A percentile compares a stretch with the other conserved stretches of the same genome.
phyloP scores from a whole-genome alignment of 2,888 invertebrate genomes.

The Orthosia incerta region DNA sequence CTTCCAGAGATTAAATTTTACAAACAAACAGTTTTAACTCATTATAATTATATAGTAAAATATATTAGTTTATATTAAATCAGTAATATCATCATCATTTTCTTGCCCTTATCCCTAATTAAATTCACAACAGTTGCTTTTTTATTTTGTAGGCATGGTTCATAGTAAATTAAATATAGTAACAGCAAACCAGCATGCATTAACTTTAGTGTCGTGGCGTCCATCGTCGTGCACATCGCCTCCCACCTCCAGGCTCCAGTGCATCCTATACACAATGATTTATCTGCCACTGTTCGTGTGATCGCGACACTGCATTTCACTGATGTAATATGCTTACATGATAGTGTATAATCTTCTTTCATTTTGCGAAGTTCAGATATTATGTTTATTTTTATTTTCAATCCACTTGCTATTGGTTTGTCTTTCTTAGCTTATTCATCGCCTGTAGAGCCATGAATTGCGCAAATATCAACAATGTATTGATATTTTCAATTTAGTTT shows the following conservation, averaged over 20 bases:
- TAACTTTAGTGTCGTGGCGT: not conserved
- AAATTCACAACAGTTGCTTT: not conserved
- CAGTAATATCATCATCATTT: not conserved
- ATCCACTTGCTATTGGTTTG: not conserved
- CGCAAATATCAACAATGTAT: too few species aligned
- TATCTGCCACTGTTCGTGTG: not conserved
- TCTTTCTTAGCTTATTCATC: not conserved
- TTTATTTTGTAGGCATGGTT: not conserved
- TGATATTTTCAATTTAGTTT: too few species aligned
- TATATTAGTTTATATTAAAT: too few species aligned
- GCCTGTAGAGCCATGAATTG: too few species aligned
- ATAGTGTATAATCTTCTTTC: not conserved
- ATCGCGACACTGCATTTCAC: not conserved
- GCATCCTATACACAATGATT: not conserved
- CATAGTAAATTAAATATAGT: not conserved
- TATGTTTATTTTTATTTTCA: not conserved
- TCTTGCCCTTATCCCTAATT: not conserved
- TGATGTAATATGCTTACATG: not conserved
- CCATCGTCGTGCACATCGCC: slow-evolving; percentile 29
- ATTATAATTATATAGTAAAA: too few species aligned
- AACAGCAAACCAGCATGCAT: not conserved
- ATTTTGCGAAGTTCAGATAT: not conserved
- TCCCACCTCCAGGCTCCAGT: slow-evolving; percentile 10
- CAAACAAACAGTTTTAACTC: too few species aligned
- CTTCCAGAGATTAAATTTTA: too few species aligned